Evolutionary conservation across 2,113 vertebrate species (phyloP).

Genomic region (Heterocephalus glaber): DNA sequence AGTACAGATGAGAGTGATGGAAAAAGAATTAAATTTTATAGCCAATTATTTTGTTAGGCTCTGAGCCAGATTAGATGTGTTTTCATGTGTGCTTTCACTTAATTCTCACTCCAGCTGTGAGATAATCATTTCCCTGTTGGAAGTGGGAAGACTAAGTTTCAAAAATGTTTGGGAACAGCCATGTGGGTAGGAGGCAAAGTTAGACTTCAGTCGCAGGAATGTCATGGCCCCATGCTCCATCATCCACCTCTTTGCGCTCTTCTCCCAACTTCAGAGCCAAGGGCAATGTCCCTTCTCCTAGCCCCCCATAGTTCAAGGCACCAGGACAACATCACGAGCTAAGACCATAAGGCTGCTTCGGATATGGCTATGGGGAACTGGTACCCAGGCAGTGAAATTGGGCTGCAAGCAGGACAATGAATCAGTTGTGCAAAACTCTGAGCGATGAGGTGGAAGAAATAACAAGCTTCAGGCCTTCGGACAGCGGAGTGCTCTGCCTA

Average conservation of each 20-base stretch:
- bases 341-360: background rate
- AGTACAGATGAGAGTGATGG: background rate
- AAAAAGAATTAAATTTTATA: slow-evolving; percentile 27
- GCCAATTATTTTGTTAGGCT: background rate
- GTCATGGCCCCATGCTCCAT: no score
- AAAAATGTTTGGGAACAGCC: background rate
- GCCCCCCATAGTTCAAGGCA: background rate
- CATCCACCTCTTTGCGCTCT: background rate
- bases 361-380: background rate
- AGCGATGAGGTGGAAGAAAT: background rate
- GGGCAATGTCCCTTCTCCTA: background rate
- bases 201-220: background rate
- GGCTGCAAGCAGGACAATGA: background rate
- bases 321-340: accelerated
- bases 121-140: background rate
- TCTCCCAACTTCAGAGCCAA: background rate
- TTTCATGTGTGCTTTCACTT: background rate
- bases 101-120: background rate
- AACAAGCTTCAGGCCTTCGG: background rate
- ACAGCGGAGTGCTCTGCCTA: background rate
- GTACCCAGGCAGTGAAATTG: background rate
- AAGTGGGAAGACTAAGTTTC: background rate
- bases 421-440: background rate
- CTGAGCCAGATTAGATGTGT: background rate
- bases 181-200: background rate